A percentile compares a stretch with the other conserved stretches of the same genome.
These are phyloP conservation scores for Nomada fabriciana DNA, from an alignment of 2,888 invertebrate genomes.

Conservation along the genomic window DNA sequence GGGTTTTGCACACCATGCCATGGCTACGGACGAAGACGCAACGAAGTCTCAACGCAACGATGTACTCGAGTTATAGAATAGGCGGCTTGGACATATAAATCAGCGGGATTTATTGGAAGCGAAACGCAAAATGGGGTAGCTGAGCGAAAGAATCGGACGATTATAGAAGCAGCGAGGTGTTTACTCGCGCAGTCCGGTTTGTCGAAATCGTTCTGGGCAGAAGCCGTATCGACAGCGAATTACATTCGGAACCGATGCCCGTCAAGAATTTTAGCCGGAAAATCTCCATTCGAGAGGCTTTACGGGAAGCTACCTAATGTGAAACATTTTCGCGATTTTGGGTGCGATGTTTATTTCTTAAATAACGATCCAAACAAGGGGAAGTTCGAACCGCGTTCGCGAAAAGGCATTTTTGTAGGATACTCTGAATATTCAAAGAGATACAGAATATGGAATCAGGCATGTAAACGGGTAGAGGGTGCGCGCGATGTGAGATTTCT, in stretches of 20 bases:
- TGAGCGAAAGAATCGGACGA: conserved; percentile 1
- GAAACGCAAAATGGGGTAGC: neutral
- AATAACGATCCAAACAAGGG: neutral
- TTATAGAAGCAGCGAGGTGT: conserved; percentile 5
- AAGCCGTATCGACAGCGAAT: conserved; percentile 9
- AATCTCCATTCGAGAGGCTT: neutral
- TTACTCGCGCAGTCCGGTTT: neutral
- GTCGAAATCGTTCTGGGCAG: neutral
- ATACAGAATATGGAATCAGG: neutral
- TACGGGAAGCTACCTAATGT: neutral
- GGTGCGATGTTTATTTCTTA: neutral
- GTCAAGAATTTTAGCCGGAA: neutral
- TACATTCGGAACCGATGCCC: conserved; percentile 1
- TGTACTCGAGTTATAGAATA: too few species aligned
- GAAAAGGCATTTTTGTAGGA: neutral
- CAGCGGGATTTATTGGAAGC: too few species aligned
- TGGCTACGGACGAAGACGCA: too few species aligned
- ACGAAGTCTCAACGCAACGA: too few species aligned
- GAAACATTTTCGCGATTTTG: neutral
- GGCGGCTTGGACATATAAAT: too few species aligned
- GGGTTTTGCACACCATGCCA: too few species aligned
- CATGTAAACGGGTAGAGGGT: neutral
- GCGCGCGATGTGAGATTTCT: neutral
- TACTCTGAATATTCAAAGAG: neutral
- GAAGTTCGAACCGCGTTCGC: conserved; percentile 1